Percentiles rank a stretch among this genome's conserved stretches.
phyloP scores from a whole-genome alignment of 2,113 vertebrate genomes.

The Acanthisitta chloris region DNA sequence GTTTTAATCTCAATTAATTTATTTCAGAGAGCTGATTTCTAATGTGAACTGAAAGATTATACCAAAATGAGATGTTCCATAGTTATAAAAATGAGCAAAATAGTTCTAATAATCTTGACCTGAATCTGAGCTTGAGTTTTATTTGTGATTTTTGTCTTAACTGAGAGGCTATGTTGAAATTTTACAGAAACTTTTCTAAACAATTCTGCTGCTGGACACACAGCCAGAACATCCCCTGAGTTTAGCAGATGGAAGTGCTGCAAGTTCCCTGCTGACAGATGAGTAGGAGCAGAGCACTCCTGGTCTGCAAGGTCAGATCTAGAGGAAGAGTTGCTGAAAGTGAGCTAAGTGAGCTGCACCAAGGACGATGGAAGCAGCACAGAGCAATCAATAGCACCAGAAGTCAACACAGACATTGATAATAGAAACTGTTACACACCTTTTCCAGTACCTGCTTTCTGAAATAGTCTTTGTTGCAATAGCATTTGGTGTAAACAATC shows the following conservation, averaged over 20 bases:
- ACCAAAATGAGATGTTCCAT: neutral
- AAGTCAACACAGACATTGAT: neutral
- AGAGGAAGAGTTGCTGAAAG: neutral
- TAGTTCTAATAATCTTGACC: neutral
- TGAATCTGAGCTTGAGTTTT: neutral
- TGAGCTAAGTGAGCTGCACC: neutral
- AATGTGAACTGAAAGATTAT: neutral
- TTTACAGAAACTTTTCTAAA: neutral
- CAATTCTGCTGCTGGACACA: neutral
- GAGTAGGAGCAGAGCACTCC: neutral
- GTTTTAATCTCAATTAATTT: neutral
- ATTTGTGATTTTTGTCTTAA: neutral
- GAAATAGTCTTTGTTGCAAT: neutral
- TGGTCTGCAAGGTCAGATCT: neutral
- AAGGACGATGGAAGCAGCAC: neutral
- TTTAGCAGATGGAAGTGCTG: neutral
- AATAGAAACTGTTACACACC: neutral
- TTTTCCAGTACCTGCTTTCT: neutral
- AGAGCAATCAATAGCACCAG: neutral
- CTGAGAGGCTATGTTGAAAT: neutral
- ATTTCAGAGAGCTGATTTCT: neutral
- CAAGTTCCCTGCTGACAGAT: neutral
- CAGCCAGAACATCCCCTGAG: accelerated
- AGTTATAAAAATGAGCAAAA: neutral
- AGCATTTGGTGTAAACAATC: neutral